These are phyloP conservation scores for Liposcelis brunnea DNA, from an alignment of 2,888 invertebrate genomes.

Conservation along the genomic window DNA sequence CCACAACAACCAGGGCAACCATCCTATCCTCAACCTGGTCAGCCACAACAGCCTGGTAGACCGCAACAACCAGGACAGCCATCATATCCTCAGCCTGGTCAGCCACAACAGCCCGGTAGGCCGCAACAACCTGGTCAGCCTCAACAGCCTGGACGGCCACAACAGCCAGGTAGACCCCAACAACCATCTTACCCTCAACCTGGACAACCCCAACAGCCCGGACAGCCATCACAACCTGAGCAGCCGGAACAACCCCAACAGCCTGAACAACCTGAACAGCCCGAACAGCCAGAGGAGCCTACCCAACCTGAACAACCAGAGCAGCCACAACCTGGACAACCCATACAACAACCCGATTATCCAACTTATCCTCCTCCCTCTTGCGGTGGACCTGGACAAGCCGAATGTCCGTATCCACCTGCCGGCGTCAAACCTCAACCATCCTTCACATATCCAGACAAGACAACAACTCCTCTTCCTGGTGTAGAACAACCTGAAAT, in stretches of 20 bases:
- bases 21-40: no score
- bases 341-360: constrained; percentile 18
- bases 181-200: constrained; percentile 11
- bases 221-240: constrained; percentile 12
- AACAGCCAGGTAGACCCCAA: constrained; percentile 15
- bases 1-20: no score
- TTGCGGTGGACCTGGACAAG: neutral
- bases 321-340: constrained; percentile 13
- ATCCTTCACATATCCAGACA: neutral
- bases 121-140: constrained; percentile 11
- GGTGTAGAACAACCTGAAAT: neutral
- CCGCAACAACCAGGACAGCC: constrained; percentile 11
- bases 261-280: constrained; percentile 23
- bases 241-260: constrained; percentile 18
- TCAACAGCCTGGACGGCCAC: constrained; percentile 12
- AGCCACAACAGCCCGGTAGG: constrained; percentile 19
- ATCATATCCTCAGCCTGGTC: constrained; percentile 20
- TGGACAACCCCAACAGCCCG: no score
- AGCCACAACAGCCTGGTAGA: constrained; percentile 9
- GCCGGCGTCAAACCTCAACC: neutral
- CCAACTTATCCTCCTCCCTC: constrained; percentile 7
- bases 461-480: neutral
- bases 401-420: constrained; percentile 3
- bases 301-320: constrained; percentile 19
- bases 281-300: constrained; percentile 23